phyloP scores from a whole-genome alignment of 1,140 invertebrate genomes.

The Psix sp. region DNA sequence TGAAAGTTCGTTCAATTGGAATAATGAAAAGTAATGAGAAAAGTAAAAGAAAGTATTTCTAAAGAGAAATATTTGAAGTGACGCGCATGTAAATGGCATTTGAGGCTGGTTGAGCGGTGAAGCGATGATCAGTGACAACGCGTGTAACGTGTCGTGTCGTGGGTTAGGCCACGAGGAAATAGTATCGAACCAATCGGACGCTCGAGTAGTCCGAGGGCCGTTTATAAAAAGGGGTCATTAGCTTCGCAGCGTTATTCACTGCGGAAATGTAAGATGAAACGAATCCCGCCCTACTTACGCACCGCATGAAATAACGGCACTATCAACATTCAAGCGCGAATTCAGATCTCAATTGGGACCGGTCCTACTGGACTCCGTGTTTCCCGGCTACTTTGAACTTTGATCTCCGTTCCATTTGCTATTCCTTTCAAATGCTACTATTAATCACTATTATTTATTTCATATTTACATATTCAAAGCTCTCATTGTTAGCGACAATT shows the following conservation, averaged over 20 bases:
- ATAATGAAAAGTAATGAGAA: too few relatives aligned
- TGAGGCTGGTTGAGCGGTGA: conserved; percentile 50
- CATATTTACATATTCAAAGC: too few relatives aligned
- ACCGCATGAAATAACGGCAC: conserved; percentile 37
- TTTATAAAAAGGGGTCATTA: conserved; percentile 57
- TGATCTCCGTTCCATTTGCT: too few relatives aligned
- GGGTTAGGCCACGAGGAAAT: conserved; percentile 51
- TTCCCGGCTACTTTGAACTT: conserved; percentile 22
- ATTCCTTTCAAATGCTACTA: too few relatives aligned
- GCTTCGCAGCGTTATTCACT: conserved; percentile 45
- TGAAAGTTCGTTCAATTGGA: too few relatives aligned
- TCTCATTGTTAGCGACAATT: too few relatives aligned
- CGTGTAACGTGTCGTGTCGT: conserved; percentile 33
- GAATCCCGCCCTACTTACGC: conserved; percentile 31
- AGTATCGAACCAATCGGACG: conserved; percentile 52
- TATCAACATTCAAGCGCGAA: conserved; percentile 36
- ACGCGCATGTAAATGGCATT: conserved; percentile 45
- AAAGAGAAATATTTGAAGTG: conserved; percentile 28
- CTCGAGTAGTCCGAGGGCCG: conserved; percentile 41
- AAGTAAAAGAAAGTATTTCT: conserved; percentile 1
- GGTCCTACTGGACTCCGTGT: background rate
- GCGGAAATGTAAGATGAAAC: conserved; percentile 53
- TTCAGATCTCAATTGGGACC: conserved; percentile 19
- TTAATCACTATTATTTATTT: too few relatives aligned
- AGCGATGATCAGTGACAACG: conserved; percentile 43